Evolutionary conservation across 2,797 vertebrate genomes (phyloP).

Genomic region (Poeciliopsis turneri): DNA sequence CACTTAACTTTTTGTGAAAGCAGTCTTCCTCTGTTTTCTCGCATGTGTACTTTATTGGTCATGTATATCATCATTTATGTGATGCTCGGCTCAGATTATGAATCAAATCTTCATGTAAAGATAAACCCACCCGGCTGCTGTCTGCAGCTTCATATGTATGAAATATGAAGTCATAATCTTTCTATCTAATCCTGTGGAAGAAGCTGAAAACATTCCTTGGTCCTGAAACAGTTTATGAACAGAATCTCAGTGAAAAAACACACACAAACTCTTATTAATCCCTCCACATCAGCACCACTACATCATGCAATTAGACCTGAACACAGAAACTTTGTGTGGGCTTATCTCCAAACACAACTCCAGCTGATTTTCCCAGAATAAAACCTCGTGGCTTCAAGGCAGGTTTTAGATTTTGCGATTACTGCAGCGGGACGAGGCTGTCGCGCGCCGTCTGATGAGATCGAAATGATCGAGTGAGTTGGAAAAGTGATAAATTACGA

Average conservation of each 20-base stretch:
- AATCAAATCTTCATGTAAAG: neutral
- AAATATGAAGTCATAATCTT: slow-evolving; percentile 12
- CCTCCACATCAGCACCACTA: slow-evolving; percentile 45
- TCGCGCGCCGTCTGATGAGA: slow-evolving; percentile 24
- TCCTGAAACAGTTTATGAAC: slow-evolving; percentile 4
- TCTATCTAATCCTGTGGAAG: slow-evolving; percentile 2
- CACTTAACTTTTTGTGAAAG: neutral
- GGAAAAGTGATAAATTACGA: slow-evolving; percentile 53
- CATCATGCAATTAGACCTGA: slow-evolving; percentile 68
- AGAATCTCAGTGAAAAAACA: slow-evolving; percentile 1
- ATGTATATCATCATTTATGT: neutral
- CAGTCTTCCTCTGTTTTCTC: neutral
- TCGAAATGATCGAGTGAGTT: slow-evolving; percentile 35
- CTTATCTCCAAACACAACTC: slow-evolving; percentile 57
- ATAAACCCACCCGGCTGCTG: neutral
- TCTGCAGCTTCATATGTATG: neutral
- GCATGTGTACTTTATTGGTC: neutral
- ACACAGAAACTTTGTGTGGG: slow-evolving; percentile 57
- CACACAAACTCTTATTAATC: slow-evolving; percentile 19
- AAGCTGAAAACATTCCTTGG: neutral
- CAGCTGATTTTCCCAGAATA: slow-evolving; percentile 57
- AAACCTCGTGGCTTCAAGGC: slow-evolving; percentile 35
- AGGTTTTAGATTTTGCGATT: slow-evolving; percentile 51
- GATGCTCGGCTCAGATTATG: neutral
- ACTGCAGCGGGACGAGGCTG: slow-evolving; percentile 53